Evolutionary conservation across 1,140 invertebrate genomes (phyloP).

Genomic region (Polypedilum vanderplanki): DNA sequence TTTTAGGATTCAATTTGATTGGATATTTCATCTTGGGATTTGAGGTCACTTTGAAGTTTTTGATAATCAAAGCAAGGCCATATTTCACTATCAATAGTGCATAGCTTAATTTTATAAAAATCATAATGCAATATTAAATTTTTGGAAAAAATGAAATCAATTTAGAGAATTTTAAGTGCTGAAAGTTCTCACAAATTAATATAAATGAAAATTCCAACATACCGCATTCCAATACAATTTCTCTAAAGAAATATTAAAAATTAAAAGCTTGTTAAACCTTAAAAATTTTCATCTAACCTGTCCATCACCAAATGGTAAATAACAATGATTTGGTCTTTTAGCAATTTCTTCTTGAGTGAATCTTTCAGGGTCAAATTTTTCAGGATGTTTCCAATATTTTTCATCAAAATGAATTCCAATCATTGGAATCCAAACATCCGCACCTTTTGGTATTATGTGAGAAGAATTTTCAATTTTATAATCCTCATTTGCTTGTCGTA

Average conservation of each 20-base stretch:
- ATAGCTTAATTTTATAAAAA: slow-evolving; percentile 53
- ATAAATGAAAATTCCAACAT: neutral
- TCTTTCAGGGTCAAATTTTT: slow-evolving; percentile 53
- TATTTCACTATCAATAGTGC: slow-evolving; percentile 48
- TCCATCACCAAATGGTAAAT: slow-evolving; percentile 64
- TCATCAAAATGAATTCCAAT: slow-evolving; percentile 53
- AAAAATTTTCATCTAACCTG: slow-evolving; percentile 49
- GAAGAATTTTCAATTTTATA: slow-evolving; percentile 47
- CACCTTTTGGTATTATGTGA: slow-evolving; percentile 46
- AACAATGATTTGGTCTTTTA: slow-evolving; percentile 47
- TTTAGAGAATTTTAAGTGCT: neutral
- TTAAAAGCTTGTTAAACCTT: no score
- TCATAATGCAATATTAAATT: neutral
- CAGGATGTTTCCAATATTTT: slow-evolving; percentile 50
- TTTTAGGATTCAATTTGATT: slow-evolving; percentile 30
- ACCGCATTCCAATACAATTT: neutral
- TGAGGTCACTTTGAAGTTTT: slow-evolving; percentile 34
- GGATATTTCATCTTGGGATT: slow-evolving; percentile 32
- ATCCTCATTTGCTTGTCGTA: slow-evolving; percentile 44
- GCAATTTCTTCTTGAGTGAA: slow-evolving; percentile 46
- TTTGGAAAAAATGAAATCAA: no score
- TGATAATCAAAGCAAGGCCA: slow-evolving; percentile 40
- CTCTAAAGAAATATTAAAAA: neutral
- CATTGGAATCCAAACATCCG: slow-evolving; percentile 50
- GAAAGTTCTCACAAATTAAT: neutral